phyloP scores from a whole-genome alignment of 1,140 invertebrate species.

The Anastrepha ludens region DNA sequence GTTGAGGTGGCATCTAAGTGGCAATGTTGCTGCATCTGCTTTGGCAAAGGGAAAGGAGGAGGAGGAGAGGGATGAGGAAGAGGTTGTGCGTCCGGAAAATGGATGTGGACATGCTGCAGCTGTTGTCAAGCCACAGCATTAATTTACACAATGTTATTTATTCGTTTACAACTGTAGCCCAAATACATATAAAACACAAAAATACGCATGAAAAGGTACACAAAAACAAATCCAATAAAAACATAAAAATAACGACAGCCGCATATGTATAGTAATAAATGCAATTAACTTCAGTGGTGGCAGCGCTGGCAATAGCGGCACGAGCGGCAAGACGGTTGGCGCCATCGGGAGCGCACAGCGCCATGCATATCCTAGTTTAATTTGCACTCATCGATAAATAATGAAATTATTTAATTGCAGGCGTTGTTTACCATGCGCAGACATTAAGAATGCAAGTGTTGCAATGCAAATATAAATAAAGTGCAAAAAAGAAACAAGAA shows the following conservation, averaged over 20 bases:
- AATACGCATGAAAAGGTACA: neutral
- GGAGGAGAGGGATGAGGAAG: neutral
- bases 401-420: constrained; percentile 45
- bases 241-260: neutral
- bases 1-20: too few species aligned
- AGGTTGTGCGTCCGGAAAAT: neutral
- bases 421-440: constrained; percentile 24
- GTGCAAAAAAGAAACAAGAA: neutral
- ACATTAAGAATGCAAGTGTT: constrained; percentile 16
- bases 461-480: neutral
- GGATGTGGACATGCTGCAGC: neutral
- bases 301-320: neutral
- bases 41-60: neutral
- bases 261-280: constrained; percentile 28
- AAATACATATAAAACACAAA: neutral
- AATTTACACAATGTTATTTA: constrained; percentile 51
- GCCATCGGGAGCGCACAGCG: neutral
- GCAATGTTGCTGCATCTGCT: neutral
- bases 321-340: neutral
- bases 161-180: neutral
- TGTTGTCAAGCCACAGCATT: constrained; percentile 30
- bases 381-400: constrained; percentile 42
- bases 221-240: neutral
- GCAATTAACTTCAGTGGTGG: constrained; percentile 17
- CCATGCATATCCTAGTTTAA: neutral